phyloP scores from a whole-genome alignment of 2,888 invertebrate genomes.

The Eupithecia subfuscata region DNA sequence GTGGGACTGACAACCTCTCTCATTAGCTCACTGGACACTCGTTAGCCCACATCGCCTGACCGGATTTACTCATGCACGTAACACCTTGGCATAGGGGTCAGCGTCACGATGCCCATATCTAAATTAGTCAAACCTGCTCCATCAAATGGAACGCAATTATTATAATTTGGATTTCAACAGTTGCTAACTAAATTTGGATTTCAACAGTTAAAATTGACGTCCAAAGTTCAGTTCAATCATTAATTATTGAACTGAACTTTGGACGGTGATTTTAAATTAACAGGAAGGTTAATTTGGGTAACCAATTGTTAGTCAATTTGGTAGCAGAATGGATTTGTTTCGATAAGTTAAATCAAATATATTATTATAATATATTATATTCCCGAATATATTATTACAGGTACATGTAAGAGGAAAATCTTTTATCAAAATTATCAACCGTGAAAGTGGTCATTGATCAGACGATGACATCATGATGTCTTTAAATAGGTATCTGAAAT shows the following conservation, averaged over 20 bases:
- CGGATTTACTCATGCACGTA: slow-evolving; percentile 53
- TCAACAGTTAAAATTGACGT: background rate
- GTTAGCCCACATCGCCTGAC: slow-evolving; percentile 74
- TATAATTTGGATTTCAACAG: slow-evolving; percentile 29
- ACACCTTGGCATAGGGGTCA: slow-evolving; percentile 41
- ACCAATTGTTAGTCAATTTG: background rate
- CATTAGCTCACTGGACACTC: slow-evolving; percentile 73
- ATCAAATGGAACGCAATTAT: slow-evolving; percentile 28
- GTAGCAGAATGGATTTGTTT: background rate
- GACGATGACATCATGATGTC: slow-evolving; percentile 54
- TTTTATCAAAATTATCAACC: background rate
- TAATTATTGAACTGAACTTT: slow-evolving; percentile 18
- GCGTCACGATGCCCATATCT: slow-evolving; percentile 30
- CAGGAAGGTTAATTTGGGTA: background rate
- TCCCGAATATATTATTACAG: no score
- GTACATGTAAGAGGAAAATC: no score
- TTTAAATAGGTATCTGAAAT: slow-evolving; percentile 49
- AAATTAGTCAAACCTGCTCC: slow-evolving; percentile 39
- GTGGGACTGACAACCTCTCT: slow-evolving; percentile 51
- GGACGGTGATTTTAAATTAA: background rate
- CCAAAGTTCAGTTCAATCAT: background rate
- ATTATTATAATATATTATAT: no score
- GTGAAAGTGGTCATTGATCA: slow-evolving; percentile 51
- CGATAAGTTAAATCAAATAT: no score
- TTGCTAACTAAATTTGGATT: slow-evolving; percentile 20